Conservation (phyloP, 2,888 invertebrate species). For the Anticlea derivata region DNA sequence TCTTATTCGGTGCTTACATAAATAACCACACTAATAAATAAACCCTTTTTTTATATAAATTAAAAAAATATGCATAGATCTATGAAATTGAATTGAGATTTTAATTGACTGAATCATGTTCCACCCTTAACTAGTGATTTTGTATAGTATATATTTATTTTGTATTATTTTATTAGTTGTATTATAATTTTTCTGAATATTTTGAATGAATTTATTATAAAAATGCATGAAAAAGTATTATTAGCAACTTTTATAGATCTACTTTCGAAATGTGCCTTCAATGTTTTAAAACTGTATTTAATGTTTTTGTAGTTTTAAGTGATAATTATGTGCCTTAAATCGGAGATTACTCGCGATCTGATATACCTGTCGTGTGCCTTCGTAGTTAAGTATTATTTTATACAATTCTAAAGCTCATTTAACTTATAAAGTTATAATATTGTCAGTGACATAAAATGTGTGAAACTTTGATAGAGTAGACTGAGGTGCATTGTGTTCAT, state of each 20-base stretch:
- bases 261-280: constrained; percentile 35
- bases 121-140: constrained; percentile 48
- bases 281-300: constrained; percentile 32
- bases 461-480: constrained; percentile 11
- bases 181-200: constrained; percentile 33
- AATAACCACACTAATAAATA: background rate
- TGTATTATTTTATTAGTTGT: constrained; percentile 34
- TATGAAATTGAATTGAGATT: constrained; percentile 41
- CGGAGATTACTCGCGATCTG: constrained; percentile 73
- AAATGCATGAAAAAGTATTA: constrained; percentile 47
- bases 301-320: constrained; percentile 40
- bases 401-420: constrained; percentile 37
- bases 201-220: constrained; percentile 44
- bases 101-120: constrained; percentile 45
- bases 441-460: constrained; percentile 26
- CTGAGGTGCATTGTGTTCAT: constrained; percentile 41
- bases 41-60: background rate
- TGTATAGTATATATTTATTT: constrained; percentile 51
- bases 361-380: constrained; percentile 65
- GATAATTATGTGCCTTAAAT: constrained; percentile 67
- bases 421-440: constrained; percentile 35
- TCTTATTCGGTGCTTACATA: background rate
- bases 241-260: constrained; percentile 37
- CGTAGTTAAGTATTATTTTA: constrained; percentile 44
- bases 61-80: constrained; percentile 18